phyloP scores from a whole-genome alignment of 2,888 invertebrate species.

The Lomographa bimaculata region DNA sequence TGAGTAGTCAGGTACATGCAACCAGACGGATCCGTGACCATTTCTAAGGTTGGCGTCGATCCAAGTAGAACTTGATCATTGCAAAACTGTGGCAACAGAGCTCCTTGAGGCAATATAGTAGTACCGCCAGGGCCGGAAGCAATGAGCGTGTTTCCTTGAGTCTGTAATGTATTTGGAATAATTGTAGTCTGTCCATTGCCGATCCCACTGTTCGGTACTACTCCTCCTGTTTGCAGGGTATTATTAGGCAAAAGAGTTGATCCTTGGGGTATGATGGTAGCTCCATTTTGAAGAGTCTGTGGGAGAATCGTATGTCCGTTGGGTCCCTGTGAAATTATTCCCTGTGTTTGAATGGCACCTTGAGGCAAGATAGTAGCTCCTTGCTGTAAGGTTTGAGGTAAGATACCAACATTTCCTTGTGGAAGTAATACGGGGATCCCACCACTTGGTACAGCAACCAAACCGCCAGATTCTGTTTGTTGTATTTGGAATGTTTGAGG shows the following conservation, averaged over 20 bases:
- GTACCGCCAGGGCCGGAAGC: conserved; percentile 78
- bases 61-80: conserved; percentile 86
- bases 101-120: conserved; percentile 84
- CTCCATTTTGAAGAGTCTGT: conserved; percentile 84
- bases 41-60: conserved; percentile 85
- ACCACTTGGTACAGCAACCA: conserved; percentile 84
- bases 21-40: conserved; percentile 84
- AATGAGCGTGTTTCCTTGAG: conserved; percentile 81
- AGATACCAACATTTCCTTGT: conserved; percentile 79
- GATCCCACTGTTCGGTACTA: conserved; percentile 76
- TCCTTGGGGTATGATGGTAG: conserved; percentile 85
- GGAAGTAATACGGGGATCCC: conserved; percentile 82
- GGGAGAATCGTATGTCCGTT: conserved; percentile 85
- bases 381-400: conserved; percentile 79
- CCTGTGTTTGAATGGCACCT: conserved; percentile 79
- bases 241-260: conserved; percentile 64
- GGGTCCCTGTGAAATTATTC: conserved; percentile 77
- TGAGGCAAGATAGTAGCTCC: conserved; percentile 83
- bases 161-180: conserved; percentile 74
- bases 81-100: conserved; percentile 78
- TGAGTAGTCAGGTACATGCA: conserved; percentile 86
- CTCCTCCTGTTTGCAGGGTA: conserved; percentile 66
- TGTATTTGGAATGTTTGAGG: conserved; percentile 85
- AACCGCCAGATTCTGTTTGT: conserved; percentile 84
- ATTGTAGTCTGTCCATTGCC: conserved; percentile 78